A percentile compares a stretch with the other conserved stretches of the same genome.
phyloP scores from a whole-genome alignment of 2,113 vertebrate genomes.

The Megaleporinus macrocephalus region DNA sequence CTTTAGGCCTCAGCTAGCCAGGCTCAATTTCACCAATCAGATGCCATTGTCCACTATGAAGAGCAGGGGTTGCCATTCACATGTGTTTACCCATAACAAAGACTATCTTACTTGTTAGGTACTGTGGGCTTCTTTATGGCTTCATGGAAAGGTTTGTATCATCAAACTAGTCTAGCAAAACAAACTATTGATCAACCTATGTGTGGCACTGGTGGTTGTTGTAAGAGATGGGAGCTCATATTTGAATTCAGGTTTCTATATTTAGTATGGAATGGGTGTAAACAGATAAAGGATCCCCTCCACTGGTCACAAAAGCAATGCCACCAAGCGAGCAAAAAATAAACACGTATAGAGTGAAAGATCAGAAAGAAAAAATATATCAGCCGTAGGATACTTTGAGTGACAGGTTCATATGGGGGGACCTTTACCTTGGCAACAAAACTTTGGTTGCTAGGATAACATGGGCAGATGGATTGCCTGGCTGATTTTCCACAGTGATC shows the following conservation, averaged over 20 bases:
- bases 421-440: slow-evolving; percentile 80
- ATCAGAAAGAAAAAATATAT: slow-evolving; percentile 43
- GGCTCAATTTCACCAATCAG: slow-evolving; percentile 71
- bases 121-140: background rate
- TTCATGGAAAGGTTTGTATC: background rate
- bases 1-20: slow-evolving; percentile 60
- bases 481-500: slow-evolving; percentile 77
- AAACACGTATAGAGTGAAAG: slow-evolving; percentile 21
- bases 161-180: too few relatives aligned
- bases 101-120: background rate
- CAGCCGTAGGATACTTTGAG: slow-evolving; percentile 68
- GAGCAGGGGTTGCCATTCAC: slow-evolving; percentile 47
- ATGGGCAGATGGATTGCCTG: slow-evolving; percentile 81
- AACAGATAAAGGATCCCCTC: slow-evolving; percentile 58
- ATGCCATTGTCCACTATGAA: slow-evolving; percentile 62
- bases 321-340: slow-evolving; percentile 27
- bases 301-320: slow-evolving; percentile 43
- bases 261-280: slow-evolving; percentile 52
- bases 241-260: slow-evolving; percentile 49
- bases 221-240: slow-evolving; percentile 5
- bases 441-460: slow-evolving; percentile 88
- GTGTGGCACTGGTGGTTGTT: slow-evolving; percentile 27
- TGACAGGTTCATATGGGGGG: slow-evolving; percentile 86
- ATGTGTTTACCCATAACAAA: background rate
- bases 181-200: background rate